A percentile compares a stretch with the other conserved stretches of the same genome.
Evolutionary conservation across 1,140 invertebrate species (phyloP).

Genomic region (Atta colombica): DNA sequence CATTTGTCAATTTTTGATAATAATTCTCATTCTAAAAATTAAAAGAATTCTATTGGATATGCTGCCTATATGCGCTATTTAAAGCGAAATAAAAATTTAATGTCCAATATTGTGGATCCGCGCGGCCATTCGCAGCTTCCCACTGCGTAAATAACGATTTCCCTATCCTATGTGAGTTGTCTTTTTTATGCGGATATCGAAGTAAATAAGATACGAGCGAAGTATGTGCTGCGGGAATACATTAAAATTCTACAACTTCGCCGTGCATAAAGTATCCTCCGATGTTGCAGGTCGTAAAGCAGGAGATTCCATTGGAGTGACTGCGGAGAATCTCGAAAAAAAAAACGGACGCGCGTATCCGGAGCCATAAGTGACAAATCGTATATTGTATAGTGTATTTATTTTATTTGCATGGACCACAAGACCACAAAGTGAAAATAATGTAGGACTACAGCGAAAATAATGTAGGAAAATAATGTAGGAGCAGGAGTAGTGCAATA

Average conservation of each 20-base stretch:
- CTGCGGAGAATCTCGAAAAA: slow-evolving; percentile 26
- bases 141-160: slow-evolving; percentile 44
- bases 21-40: not conserved
- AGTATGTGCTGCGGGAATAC: slow-evolving; percentile 37
- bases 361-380: slow-evolving; percentile 18
- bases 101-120: slow-evolving; percentile 4
- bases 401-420: slow-evolving; percentile 62
- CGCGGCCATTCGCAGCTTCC: slow-evolving; percentile 34
- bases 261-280: slow-evolving; percentile 52
- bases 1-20: not conserved
- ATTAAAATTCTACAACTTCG: slow-evolving; percentile 51
- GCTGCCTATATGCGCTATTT: not conserved
- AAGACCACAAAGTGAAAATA: slow-evolving; percentile 45
- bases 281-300: slow-evolving; percentile 82
- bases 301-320: slow-evolving; percentile 84
- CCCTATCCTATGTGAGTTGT: slow-evolving; percentile 25
- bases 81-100: slow-evolving; percentile 37
- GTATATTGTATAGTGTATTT: slow-evolving; percentile 64
- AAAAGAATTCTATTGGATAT: not conserved
- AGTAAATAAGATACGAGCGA: slow-evolving; percentile 45
- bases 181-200: slow-evolving; percentile 42
- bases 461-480: slow-evolving; percentile 10
- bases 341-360: not conserved
- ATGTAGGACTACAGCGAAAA: not conserved
- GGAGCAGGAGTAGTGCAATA: not conserved